Evolutionary conservation across 2,113 vertebrate genomes (phyloP), one percentile per base, ranked within the genome.

Genomic region (Podilymbus podiceps): DNA sequence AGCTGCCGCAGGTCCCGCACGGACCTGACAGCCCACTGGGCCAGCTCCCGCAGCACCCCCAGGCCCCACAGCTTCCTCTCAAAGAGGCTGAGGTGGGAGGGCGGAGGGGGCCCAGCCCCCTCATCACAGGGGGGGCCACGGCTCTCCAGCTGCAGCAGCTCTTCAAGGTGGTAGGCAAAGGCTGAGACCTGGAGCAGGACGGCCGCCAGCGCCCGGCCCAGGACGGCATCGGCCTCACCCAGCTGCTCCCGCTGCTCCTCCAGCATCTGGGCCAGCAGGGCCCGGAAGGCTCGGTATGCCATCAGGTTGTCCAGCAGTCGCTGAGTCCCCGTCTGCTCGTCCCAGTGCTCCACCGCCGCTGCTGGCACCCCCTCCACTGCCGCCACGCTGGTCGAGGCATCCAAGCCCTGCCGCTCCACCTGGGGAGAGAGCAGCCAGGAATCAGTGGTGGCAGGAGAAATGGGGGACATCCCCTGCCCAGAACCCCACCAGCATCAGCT

Each of bases 21-120:
- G 0, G 98, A 98, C 85, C 98, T 96, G 64, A 98, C 75, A 0
- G 97, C 97, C 98, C 98, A 98, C 40, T 97, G 97, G 15, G 96
- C 97, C 90, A 98, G 98, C 93, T 98, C 98, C 47, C 91, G 98
- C 52, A 98, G 95, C 93, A 98, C 98, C 5, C 98, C 97, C 33
- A 98, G 85, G 53, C 98, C 98, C 92, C 97, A 96, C 38, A 98
- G 75, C 95, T 98, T 98, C 92, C 97, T 97, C 91, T 98, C 97
- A 0, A 98, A 98, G 60, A 97, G 97, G 67, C 94, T 25, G 7
- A 88, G 96, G 11, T 23, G 77, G 11, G 80, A 71, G 8, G 2
- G 5, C 0, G 28, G 8, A 1, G 55, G 35, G 2, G 71, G 56
- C 5, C 11, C 47, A 2, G 73, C 79, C 5, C 4, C 44, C 19